These are phyloP conservation scores for Hydrolagus affinis DNA, from an alignment of 2,113 vertebrate species.

Conservation along the genomic window DNA sequence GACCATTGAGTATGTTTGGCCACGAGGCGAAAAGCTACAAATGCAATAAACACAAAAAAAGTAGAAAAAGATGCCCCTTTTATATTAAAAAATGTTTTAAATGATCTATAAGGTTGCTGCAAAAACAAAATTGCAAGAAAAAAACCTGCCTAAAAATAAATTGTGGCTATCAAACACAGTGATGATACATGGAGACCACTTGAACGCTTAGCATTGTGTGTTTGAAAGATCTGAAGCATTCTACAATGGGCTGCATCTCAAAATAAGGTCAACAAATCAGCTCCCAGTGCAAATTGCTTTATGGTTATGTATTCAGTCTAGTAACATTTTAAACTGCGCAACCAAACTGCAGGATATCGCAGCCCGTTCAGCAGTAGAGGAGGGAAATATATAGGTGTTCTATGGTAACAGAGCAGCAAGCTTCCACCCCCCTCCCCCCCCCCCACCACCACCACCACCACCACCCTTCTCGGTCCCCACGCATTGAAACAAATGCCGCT, in stretches of 20 bases:
- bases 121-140: not conserved
- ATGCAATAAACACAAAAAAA: no score
- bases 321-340: not conserved
- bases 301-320: not conserved
- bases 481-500: not conserved
- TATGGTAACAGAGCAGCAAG: not conserved
- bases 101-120: no score
- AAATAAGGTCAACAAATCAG: slow-evolving; percentile 10
- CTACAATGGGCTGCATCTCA: not conserved
- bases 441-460: no score
- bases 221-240: slow-evolving; percentile 25
- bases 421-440: no score
- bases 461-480: no score
- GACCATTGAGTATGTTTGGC: no score
- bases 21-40: no score
- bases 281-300: not conserved
- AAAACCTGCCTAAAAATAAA: not conserved
- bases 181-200: slow-evolving; percentile 8
- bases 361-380: no score
- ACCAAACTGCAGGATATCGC: not conserved
- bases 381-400: not conserved
- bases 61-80: no score
- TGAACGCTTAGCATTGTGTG: not conserved
- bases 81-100: no score
- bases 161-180: not conserved